These are phyloP conservation scores for Dryomyza anilis DNA, from an alignment of 2,888 invertebrate genomes.

Conservation along the genomic window DNA sequence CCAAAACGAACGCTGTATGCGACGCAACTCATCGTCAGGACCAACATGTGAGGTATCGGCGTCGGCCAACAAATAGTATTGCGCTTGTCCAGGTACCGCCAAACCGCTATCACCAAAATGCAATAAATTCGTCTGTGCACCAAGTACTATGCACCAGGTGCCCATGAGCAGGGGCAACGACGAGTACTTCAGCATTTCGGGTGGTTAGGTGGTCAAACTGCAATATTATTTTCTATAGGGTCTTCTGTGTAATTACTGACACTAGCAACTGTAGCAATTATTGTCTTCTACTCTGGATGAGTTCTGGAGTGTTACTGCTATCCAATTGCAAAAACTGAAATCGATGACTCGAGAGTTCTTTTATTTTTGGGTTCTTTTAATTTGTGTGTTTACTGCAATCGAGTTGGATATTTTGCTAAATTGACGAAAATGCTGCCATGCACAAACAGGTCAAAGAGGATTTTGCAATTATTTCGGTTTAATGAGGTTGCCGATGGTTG, in stretches of 20 bases:
- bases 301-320: constrained; percentile 13
- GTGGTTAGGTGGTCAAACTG: background rate
- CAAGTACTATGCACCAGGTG: background rate
- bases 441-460: background rate
- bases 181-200: constrained; percentile 5
- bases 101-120: constrained; percentile 27
- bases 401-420: too few relatives aligned
- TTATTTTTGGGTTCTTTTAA: constrained; percentile 14
- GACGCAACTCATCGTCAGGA: constrained; percentile 31
- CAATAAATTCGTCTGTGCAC: constrained; percentile 18
- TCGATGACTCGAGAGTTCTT: constrained; percentile 1
- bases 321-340: constrained; percentile 22
- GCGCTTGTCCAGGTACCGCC: constrained; percentile 21
- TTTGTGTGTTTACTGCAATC: too few relatives aligned
- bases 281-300: constrained; percentile 19
- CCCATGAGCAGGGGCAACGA: background rate
- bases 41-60: constrained; percentile 16
- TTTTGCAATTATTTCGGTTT: constrained; percentile 6
- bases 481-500: constrained; percentile 4
- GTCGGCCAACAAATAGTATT: constrained; percentile 32
- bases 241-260: background rate
- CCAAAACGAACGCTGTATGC: constrained; percentile 34
- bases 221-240: background rate
- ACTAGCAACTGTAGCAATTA: background rate
- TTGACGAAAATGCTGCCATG: too few relatives aligned